Percentiles rank a stretch among this genome's conserved stretches.
These are phyloP conservation scores for Pomatostomus ruficeps DNA, from an alignment of 2,113 vertebrate species.

Conservation along the genomic window DNA sequence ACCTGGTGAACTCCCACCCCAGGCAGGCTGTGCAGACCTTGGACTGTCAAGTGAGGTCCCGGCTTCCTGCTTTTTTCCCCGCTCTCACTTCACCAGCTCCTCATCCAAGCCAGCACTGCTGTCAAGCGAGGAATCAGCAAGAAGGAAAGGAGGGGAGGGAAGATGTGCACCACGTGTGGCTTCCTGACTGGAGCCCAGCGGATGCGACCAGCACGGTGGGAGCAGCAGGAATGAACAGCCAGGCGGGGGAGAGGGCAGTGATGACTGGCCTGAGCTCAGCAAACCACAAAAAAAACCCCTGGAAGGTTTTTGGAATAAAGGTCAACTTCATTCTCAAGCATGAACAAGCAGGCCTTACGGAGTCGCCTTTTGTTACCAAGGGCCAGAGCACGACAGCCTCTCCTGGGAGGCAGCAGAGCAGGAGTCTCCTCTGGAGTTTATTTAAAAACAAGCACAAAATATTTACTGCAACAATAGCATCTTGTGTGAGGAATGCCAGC, in stretches of 20 bases:
- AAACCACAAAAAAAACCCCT: neutral
- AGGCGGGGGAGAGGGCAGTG: neutral
- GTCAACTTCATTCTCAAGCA: neutral
- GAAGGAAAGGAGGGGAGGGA: neutral
- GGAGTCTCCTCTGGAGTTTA: neutral
- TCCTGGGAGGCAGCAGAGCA: neutral
- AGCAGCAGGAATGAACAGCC: neutral
- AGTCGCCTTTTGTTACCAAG: neutral
- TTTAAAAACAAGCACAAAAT: neutral
- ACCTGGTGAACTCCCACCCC: neutral
- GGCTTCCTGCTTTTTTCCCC: fast-evolving
- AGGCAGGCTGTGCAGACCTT: neutral
- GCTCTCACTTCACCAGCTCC: neutral
- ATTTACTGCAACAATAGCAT: neutral
- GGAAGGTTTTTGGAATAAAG: neutral
- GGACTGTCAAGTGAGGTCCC: neutral
- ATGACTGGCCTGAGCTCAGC: neutral
- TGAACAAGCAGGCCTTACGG: neutral
- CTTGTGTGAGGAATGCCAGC: neutral
- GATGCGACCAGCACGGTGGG: neutral
- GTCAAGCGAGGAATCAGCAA: neutral
- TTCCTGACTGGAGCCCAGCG: neutral
- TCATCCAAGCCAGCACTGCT: fast-evolving
- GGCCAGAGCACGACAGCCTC: neutral
- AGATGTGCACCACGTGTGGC: neutral